phyloP scores from a whole-genome alignment of 2,797 vertebrate genomes.

The Sebastes kiyomatsui region DNA sequence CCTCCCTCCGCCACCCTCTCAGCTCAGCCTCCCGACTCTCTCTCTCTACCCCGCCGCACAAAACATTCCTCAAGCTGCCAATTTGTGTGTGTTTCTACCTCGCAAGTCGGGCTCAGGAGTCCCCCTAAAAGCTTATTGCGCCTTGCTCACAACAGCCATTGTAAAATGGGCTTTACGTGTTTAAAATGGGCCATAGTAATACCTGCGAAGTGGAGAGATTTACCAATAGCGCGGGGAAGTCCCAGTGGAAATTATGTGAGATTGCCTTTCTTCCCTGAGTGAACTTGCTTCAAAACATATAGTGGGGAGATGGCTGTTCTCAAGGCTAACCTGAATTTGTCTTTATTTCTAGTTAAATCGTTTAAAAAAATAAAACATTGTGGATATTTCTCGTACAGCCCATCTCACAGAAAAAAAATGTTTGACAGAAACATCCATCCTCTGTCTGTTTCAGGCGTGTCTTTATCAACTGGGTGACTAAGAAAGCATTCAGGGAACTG shows the following conservation, averaged over 20 bases:
- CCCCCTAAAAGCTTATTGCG: constrained; percentile 4
- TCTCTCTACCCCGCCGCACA: background rate
- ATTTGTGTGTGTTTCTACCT: constrained; percentile 42
- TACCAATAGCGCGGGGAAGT: constrained; percentile 33
- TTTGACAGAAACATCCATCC: background rate
- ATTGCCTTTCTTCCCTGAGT: constrained; percentile 43
- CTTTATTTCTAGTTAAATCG: background rate
- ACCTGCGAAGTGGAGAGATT: constrained; percentile 30
- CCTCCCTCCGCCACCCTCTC: background rate
- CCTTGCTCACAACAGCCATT: background rate
- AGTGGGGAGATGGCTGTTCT: constrained; percentile 1
- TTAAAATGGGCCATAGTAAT: constrained; percentile 41
- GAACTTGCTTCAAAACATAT: constrained; percentile 50
- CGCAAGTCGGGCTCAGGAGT: constrained; percentile 6
- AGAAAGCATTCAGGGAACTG: background rate
- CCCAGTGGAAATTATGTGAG: constrained; percentile 52
- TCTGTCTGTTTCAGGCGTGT: background rate
- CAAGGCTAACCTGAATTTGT: constrained; percentile 8
- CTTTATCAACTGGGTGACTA: background rate
- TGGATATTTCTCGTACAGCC: background rate
- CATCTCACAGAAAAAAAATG: background rate
- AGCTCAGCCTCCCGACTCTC: constrained; percentile 23
- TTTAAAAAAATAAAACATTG: background rate
- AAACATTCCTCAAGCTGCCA: constrained; percentile 12
- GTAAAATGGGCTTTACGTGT: constrained; percentile 26